Evolutionary conservation across 2,113 vertebrate species (phyloP), one percentile per base, ranked within the genome.

Genomic region (Cettia cetti): DNA sequence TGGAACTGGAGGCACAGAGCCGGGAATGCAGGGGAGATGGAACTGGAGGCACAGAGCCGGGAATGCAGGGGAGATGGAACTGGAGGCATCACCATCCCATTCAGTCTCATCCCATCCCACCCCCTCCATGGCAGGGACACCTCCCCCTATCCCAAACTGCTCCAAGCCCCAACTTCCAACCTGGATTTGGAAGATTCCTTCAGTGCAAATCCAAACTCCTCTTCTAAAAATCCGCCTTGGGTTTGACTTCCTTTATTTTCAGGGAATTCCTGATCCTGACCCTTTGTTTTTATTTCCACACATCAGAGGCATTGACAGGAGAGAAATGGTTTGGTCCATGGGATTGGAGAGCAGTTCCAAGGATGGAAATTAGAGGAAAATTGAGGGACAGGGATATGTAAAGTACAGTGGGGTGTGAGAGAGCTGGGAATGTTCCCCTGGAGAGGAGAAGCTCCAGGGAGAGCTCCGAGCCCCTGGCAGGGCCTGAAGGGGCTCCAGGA

Each of bases 301-400:
- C 3, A 0, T 16, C 27, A 84, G 59, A 33, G 50, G 40, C 21
- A 5, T 1, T 4, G 44, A 42, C 2, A 17, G 66, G 35, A 42
- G 30, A 42, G 42, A 54, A 60, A 33, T 4, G 3, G 4, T 50
- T 45, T 54, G 24, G 12, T 4, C 0, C 2, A 1, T 4, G 7
- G 40, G 37, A 24, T 19, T 3, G 0, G 23, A 59, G 39, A 78
- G 42, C 11, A 11, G 3, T 66, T 37, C 44, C 13, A 5, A 3
- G 17, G 37, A 37, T 49, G 45, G 21, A 26, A 59, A 31, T n/a
- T 1, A 8, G 15, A 56, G 54, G 66, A 19, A 79, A 89, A 45
- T 1, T 24, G 44, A 27, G 8, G 5, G 12, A 39, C 15, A 76
- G 22, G 23, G 47, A 78, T 15, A 12, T 33, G 21, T 33, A 59